Percentiles rank a stretch among this genome's conserved stretches.
Conservation (phyloP, 1,140 invertebrate species). For the Polypedilum vanderplanki region DNA sequence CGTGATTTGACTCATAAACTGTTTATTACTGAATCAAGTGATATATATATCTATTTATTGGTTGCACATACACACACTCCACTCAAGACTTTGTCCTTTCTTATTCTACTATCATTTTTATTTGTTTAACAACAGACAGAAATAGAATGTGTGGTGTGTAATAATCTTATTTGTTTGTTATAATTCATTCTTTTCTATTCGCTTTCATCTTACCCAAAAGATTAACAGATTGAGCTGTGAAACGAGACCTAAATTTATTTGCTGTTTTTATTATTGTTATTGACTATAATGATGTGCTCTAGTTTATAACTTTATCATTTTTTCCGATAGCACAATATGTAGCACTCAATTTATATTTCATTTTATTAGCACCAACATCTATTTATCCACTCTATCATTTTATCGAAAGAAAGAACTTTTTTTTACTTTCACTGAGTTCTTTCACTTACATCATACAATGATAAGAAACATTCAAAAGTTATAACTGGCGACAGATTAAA, state of each 20-base stretch:
- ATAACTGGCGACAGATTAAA: conserved; percentile 3
- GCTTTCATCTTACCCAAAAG: too few species aligned
- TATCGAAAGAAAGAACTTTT: conserved; percentile 8
- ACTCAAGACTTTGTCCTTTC: too few species aligned
- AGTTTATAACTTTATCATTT: conserved; percentile 8
- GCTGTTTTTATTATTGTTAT: not conserved
- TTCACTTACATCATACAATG: too few species aligned
- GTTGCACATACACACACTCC: too few species aligned
- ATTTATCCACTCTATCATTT: not conserved
- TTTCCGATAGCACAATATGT: too few species aligned
- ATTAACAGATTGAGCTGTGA: too few species aligned
- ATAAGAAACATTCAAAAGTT: conserved; percentile 2
- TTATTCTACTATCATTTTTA: too few species aligned
- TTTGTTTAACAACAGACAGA: too few species aligned
- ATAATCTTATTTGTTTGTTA: too few species aligned
- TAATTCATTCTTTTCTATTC: too few species aligned
- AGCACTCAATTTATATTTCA: conserved; percentile 2
- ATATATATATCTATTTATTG: not conserved
- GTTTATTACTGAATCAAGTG: not conserved
- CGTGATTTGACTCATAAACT: not conserved
- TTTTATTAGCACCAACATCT: not conserved
- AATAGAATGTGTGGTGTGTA: too few species aligned
- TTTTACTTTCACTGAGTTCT: not conserved
- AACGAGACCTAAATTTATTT: too few species aligned
- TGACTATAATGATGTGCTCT: not conserved